These are phyloP conservation scores for Chrysolina haemoptera DNA, from an alignment of 2,888 invertebrate genomes.

Conservation along the genomic window DNA sequence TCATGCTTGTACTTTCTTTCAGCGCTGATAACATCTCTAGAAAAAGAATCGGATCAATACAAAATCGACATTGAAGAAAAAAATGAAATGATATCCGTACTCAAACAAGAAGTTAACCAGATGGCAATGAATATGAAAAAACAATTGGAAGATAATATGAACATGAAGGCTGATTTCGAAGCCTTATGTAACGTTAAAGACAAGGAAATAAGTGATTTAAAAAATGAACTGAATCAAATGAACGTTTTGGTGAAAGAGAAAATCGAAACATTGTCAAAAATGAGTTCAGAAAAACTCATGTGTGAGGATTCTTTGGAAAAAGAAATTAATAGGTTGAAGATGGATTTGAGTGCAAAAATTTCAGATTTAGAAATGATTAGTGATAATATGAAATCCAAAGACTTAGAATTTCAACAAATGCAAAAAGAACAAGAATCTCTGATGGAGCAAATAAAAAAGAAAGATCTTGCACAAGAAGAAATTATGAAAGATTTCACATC, in stretches of 20 bases:
- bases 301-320: slow-evolving; percentile 59
- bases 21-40: slow-evolving; percentile 56
- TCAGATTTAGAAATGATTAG: slow-evolving; percentile 71
- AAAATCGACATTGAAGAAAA: slow-evolving; percentile 55
- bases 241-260: slow-evolving; percentile 56
- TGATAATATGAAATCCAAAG: slow-evolving; percentile 65
- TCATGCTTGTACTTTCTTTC: slow-evolving; percentile 47
- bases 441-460: slow-evolving; percentile 62
- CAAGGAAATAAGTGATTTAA: slow-evolving; percentile 45
- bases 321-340: slow-evolving; percentile 63
- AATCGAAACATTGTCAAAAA: slow-evolving; percentile 54
- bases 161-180: slow-evolving; percentile 47
- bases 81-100: slow-evolving; percentile 51
- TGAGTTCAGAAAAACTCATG: slow-evolving; percentile 54
- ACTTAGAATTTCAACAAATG: slow-evolving; percentile 55
- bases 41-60: slow-evolving; percentile 58
- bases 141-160: slow-evolving; percentile 47
- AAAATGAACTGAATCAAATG: slow-evolving; percentile 63
- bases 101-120: slow-evolving; percentile 55
- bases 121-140: slow-evolving; percentile 55
- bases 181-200: slow-evolving; percentile 41
- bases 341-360: slow-evolving; percentile 72
- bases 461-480: slow-evolving; percentile 62
- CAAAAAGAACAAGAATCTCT: slow-evolving; percentile 63
- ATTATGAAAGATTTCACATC: slow-evolving; percentile 65